phyloP scores from a whole-genome alignment of 2,113 vertebrate species.

The Mus spicilegus region DNA sequence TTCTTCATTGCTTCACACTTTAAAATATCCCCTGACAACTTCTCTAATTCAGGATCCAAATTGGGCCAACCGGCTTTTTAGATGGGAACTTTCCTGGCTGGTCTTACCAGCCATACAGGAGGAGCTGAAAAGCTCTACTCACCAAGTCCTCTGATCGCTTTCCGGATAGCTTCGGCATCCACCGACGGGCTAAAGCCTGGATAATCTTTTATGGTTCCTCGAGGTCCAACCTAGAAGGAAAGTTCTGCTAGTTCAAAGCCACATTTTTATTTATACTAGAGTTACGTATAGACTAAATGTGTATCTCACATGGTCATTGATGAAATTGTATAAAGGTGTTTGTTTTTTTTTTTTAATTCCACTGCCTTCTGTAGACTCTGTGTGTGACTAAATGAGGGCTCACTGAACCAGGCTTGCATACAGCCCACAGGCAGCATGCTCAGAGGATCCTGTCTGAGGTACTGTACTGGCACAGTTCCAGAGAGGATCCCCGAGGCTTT shows the following conservation, averaged over 20 bases:
- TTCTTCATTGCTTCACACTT: not conserved
- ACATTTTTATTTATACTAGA: not conserved
- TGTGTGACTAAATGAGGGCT: not conserved
- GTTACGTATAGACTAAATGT: not conserved
- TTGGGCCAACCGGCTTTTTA: not conserved
- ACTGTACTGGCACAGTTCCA: not conserved
- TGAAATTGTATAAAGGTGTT: not conserved
- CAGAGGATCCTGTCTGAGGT: no score
- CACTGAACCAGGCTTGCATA: not conserved
- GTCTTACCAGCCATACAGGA: not conserved
- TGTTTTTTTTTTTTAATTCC: not conserved
- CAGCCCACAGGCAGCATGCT: not conserved
- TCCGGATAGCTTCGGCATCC: constrained; percentile 89
- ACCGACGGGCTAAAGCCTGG: constrained; percentile 87
- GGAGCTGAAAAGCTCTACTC: constrained; percentile 62
- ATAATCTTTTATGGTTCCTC: constrained; percentile 89
- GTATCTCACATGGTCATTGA: not conserved
- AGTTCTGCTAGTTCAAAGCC: not conserved
- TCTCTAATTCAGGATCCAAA: not conserved
- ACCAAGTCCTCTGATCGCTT: constrained; percentile 92
- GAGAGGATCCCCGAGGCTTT: not conserved
- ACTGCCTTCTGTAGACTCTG: not conserved
- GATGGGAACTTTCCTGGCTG: not conserved
- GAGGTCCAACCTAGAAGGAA: constrained; percentile 84
- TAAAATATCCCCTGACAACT: not conserved